Evolutionary conservation across 1,140 invertebrate species (phyloP).

Genomic region (Psilanteris sp.): DNA sequence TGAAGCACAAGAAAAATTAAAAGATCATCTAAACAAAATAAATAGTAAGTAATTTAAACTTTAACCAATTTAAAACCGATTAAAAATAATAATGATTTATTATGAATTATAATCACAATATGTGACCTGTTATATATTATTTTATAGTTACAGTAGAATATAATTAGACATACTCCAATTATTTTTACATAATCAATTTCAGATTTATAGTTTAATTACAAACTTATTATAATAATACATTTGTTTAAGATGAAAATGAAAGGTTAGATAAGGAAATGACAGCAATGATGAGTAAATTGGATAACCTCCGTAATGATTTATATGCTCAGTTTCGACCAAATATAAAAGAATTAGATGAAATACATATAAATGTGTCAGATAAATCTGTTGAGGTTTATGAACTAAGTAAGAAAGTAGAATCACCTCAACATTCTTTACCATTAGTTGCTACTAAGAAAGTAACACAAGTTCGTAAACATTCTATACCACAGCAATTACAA

Average conservation of each 20-base stretch:
- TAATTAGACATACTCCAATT: too few species aligned
- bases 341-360: slow-evolving; percentile 69
- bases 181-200: too few species aligned
- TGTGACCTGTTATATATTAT: too few species aligned
- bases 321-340: slow-evolving; percentile 73
- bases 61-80: too few species aligned
- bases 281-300: slow-evolving; percentile 69
- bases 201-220: too few species aligned
- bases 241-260: slow-evolving; percentile 60
- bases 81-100: too few species aligned
- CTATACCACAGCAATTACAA: not conserved
- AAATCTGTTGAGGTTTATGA: not conserved
- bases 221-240: too few species aligned
- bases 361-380: slow-evolving; percentile 68
- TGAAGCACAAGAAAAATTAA: slow-evolving; percentile 64
- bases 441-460: slow-evolving; percentile 74
- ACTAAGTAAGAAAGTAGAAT: slow-evolving; percentile 10
- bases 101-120: too few species aligned
- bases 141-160: too few species aligned
- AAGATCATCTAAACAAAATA: slow-evolving; percentile 65
- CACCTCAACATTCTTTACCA: slow-evolving; percentile 36
- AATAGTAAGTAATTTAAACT: slow-evolving; percentile 66
- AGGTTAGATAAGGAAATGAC: slow-evolving; percentile 66
- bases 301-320: slow-evolving; percentile 69
- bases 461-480: slow-evolving; percentile 66